Evolutionary conservation across 2,888 invertebrate species (phyloP).

Genomic region (Meloe dianella): DNA sequence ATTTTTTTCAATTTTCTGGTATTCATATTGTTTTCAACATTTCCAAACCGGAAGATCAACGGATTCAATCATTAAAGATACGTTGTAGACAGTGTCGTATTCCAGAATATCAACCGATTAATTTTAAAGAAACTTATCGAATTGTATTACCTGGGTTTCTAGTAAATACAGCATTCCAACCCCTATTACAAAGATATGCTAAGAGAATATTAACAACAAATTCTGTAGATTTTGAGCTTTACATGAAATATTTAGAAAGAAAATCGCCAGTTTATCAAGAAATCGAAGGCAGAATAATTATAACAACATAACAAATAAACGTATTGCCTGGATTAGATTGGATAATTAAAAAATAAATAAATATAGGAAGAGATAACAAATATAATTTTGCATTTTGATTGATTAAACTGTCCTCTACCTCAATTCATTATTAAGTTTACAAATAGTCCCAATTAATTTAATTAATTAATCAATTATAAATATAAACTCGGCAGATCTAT

Average conservation of each 20-base stretch:
- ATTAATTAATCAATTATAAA: too few relatives aligned
- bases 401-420: too few relatives aligned
- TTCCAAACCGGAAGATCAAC: conserved; percentile 18
- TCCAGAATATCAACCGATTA: conserved; percentile 13
- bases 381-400: too few relatives aligned
- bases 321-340: too few relatives aligned
- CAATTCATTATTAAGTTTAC: too few relatives aligned
- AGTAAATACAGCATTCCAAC: conserved; percentile 17
- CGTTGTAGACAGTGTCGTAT: conserved; percentile 14
- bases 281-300: conserved; percentile 1
- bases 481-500: too few relatives aligned
- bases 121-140: conserved; percentile 16
- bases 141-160: conserved; percentile 22
- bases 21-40: conserved; percentile 20
- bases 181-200: conserved; percentile 19
- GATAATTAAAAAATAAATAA: too few relatives aligned
- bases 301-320: too few relatives aligned
- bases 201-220: conserved; percentile 9
- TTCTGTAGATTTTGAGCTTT: conserved; percentile 18
- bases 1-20: conserved; percentile 27
- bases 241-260: conserved; percentile 18
- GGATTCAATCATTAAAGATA: conserved; percentile 17
- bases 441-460: too few relatives aligned
- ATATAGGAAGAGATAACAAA: too few relatives aligned
- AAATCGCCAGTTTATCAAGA: conserved; percentile 14